Percentiles rank a stretch among this genome's conserved stretches.
phyloP scores from a whole-genome alignment of 1,140 invertebrate genomes.

The Caenorhabditis latens region DNA sequence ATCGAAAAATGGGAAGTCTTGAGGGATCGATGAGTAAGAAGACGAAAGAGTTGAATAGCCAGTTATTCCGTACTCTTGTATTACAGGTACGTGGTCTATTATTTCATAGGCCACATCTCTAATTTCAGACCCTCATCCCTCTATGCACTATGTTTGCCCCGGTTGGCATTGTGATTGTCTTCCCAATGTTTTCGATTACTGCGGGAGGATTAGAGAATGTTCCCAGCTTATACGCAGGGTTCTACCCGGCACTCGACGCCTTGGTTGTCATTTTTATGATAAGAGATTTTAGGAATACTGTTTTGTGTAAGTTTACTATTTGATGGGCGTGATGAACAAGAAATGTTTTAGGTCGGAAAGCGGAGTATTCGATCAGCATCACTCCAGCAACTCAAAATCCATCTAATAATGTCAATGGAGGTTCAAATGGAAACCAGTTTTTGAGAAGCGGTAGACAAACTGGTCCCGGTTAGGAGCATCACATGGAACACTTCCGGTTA shows the following conservation, averaged over 20 bases:
- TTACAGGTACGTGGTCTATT: neutral
- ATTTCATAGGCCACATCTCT: neutral
- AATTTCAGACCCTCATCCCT: neutral
- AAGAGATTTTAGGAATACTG: slow-evolving; percentile 1
- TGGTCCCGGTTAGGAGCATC: no score
- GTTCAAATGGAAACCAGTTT: no score
- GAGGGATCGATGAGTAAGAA: neutral
- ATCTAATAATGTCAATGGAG: no score
- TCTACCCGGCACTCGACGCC: neutral
- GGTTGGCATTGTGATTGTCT: neutral
- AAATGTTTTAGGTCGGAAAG: no score
- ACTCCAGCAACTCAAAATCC: no score
- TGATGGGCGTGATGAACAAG: no score
- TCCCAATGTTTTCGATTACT: neutral
- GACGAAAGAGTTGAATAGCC: neutral
- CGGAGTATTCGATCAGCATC: no score
- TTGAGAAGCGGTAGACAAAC: no score
- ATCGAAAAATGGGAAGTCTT: neutral
- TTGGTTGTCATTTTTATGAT: neutral
- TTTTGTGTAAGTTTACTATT: neutral
- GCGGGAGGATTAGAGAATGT: neutral
- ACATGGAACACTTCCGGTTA: no score
- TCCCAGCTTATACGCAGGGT: neutral
- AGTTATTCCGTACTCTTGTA: neutral
- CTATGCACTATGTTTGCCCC: slow-evolving; percentile 1